These are phyloP conservation scores for Styela plicata DNA, from an alignment of 23 tunicate genomes.

Conservation along the genomic window DNA sequence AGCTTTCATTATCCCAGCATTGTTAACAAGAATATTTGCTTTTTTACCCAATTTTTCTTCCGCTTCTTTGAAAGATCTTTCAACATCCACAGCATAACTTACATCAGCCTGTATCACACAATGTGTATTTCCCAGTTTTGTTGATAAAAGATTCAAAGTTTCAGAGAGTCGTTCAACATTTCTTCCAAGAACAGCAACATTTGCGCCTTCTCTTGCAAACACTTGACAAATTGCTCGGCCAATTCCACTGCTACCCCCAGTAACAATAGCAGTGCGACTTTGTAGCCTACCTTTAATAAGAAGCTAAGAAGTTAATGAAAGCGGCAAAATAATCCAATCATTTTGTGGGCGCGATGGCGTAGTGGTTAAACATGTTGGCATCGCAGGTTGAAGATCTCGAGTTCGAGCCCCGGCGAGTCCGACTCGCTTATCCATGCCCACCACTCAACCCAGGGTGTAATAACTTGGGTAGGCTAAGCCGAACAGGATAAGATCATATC, in stretches of 20 bases:
- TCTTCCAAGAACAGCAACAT: neutral
- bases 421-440: no score
- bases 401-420: no score
- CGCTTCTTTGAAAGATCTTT: neutral
- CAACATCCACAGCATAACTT: neutral
- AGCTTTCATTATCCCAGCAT: constrained; percentile 36
- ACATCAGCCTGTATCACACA: constrained; percentile 11
- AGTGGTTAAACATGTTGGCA: no score
- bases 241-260: neutral
- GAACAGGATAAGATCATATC: no score
- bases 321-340: no score
- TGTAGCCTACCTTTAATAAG: neutral
- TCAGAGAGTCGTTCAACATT: neutral
- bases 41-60: neutral
- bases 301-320: no score
- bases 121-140: neutral
- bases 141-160: neutral
- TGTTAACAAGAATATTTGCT: constrained; percentile 30
- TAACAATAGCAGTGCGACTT: neutral
- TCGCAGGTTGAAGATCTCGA: no score
- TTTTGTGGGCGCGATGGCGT: no score
- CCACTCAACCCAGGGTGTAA: no score
- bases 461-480: no score
- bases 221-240: neutral
- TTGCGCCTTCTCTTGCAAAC: neutral